phyloP scores from a whole-genome alignment of 1,140 invertebrate species.

The Dryas iulia region DNA sequence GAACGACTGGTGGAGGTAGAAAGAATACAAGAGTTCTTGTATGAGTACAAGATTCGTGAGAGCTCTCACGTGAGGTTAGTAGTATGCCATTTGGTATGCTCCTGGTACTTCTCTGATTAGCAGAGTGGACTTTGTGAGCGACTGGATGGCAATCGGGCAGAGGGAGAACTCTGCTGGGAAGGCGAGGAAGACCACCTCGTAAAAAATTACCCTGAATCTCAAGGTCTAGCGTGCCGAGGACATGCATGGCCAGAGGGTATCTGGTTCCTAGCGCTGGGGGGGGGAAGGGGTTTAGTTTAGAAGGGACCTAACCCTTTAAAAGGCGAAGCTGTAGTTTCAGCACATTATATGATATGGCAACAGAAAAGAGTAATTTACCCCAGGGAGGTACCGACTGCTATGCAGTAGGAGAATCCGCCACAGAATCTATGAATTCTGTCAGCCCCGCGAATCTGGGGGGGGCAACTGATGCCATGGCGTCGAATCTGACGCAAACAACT shows the following conservation, averaged over 20 bases:
- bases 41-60: too few species aligned
- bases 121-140: too few species aligned
- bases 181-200: slow-evolving; percentile 3
- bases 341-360: background rate
- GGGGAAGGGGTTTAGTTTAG: too few species aligned
- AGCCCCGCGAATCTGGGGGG: slow-evolving; percentile 2
- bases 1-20: too few species aligned
- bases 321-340: too few species aligned
- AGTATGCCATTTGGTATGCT: too few species aligned
- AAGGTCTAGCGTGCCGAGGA: slow-evolving; percentile 9
- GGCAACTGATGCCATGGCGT: background rate
- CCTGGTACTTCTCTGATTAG: too few species aligned
- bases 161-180: too few species aligned
- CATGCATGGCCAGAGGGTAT: slow-evolving; percentile 6
- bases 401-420: background rate
- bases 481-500: background rate
- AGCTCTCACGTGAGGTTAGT: too few species aligned
- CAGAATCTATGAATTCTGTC: background rate
- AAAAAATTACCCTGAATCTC: slow-evolving; percentile 2
- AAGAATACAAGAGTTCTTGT: too few species aligned
- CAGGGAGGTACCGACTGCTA: background rate
- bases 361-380: background rate
- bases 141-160: too few species aligned
- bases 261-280: slow-evolving; percentile 3
- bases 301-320: background rate